Conservation (phyloP, 2,797 vertebrate genomes). For the Dicrostonyx torquatus region DNA sequence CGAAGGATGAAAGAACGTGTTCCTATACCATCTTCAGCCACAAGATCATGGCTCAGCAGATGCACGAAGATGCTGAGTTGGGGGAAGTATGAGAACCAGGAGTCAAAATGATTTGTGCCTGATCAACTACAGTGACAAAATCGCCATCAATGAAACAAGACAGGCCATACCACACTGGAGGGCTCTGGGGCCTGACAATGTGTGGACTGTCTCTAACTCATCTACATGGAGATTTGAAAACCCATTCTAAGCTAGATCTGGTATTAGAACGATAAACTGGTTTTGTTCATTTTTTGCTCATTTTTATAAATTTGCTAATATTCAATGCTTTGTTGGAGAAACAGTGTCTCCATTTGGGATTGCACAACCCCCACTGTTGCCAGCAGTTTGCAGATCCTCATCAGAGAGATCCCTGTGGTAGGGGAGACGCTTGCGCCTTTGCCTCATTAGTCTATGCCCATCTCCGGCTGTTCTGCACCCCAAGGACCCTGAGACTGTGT, state of each 20-base stretch:
- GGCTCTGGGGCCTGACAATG: background rate
- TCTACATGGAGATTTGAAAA: background rate
- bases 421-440: background rate
- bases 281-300: background rate
- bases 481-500: background rate
- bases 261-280: background rate
- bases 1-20: background rate
- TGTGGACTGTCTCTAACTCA: background rate
- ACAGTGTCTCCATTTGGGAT: background rate
- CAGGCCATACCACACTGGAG: background rate
- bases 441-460: background rate
- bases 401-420: background rate
- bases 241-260: background rate
- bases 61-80: accelerated
- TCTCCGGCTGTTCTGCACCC: background rate
- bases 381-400: background rate
- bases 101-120: background rate
- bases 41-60: background rate
- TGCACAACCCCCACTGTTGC: background rate
- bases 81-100: background rate
- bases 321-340: background rate
- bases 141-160: background rate
- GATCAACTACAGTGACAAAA: background rate
- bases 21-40: background rate
- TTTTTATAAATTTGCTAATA: background rate